Base-by-base conservation (phyloP, 2,113 vertebrate species). In the Laticauda laticaudata region DNA sequence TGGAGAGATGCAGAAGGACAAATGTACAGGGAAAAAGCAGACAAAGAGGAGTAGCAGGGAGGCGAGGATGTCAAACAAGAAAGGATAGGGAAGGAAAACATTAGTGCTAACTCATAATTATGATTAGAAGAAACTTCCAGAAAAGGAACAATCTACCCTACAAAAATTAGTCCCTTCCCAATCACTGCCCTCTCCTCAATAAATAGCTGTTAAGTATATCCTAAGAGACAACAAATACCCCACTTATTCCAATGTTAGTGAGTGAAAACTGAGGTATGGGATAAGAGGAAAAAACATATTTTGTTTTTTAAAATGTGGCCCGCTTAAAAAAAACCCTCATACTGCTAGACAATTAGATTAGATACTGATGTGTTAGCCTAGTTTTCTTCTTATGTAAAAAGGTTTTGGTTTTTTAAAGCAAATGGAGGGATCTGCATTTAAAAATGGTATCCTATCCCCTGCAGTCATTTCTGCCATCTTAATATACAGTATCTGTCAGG, bases 11-110 rank as follows among this genome's bases (percentile, higher is more conserved):
- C 87, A 54, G 95, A 34, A 92, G 61, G 23, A 43, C 24, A 29
- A 51, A 91, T 3, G 34, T n/a, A 85, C 55, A 26, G 69, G 64
- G 87, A 18, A 10, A 51, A 21, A n/a, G 57, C 26, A 23, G 6
- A 57, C 89, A 90, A 45, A 29, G 10, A 10, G 55, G 39, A 69
- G 34, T 86, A 53, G 64, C 11, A 88, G 3, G 0, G 23, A 87
- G 69, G 39, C 39, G 39, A 56, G 56, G n/a, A 81, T 53, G 69
- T 59, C 20, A 53, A 23, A 92, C 59, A 90, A 86, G 64, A 94
- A 95, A 93, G 34, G 94, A 93, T 90, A 96, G 95, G 94, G 95
- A 89, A 96, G 95, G 95, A 55, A 90, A 54, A 92, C 93, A 86
- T 97, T 94, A 53, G 21, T 86, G 95, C 95, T 95, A 95, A 96